phyloP scores from a whole-genome alignment of 2,113 vertebrate species.

The Myotis yumanensis region DNA sequence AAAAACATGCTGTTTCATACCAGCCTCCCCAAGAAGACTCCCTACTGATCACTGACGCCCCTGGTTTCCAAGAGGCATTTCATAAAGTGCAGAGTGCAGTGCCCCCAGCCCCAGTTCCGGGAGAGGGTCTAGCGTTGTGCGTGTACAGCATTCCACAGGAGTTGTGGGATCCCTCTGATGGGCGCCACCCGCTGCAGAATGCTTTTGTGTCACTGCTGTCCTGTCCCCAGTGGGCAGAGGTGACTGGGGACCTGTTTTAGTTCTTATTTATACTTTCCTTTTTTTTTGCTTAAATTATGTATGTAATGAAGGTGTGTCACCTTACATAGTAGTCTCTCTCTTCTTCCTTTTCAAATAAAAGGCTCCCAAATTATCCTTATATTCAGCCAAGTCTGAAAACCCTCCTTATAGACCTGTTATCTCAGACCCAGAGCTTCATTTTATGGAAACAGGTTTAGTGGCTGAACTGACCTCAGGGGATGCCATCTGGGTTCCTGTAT shows the following conservation, averaged over 20 bases:
- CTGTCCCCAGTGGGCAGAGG: neutral
- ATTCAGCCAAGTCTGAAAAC: neutral
- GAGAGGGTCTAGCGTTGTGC: neutral
- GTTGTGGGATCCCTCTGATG: neutral
- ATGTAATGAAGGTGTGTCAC: neutral
- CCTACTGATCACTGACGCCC: too few relatives aligned
- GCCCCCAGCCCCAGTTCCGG: neutral
- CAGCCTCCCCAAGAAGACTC: neutral
- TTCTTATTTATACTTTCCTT: neutral
- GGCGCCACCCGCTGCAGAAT: neutral
- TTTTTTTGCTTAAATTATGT: neutral
- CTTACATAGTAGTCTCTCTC: neutral
- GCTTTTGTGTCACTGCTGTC: neutral
- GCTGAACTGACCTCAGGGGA: neutral
- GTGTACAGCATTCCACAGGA: neutral
- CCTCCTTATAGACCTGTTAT: accelerated
- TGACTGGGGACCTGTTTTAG: neutral
- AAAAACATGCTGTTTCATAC: neutral
- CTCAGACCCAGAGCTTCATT: neutral
- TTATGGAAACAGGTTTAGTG: neutral
- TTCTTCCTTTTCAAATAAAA: neutral
- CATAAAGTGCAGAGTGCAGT: neutral
- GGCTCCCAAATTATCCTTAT: neutral
- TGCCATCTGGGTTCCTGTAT: neutral
- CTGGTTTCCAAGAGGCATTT: neutral